These are phyloP conservation scores for Stylophora pistillata DNA, from an alignment of 64 coral and sea anemone genomes.

Conservation along the genomic window DNA sequence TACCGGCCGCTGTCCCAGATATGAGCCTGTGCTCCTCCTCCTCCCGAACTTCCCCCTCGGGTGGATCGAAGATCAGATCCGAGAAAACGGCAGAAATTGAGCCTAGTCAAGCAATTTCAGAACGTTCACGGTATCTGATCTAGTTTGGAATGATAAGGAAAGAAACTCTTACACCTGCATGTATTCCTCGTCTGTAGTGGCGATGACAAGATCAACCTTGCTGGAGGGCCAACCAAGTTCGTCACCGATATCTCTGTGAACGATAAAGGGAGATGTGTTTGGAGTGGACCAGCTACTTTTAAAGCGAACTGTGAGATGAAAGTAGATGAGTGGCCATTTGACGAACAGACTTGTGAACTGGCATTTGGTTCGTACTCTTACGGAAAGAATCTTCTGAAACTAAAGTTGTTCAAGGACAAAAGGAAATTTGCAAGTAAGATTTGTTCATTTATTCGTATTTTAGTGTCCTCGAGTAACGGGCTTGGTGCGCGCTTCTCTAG, in stretches of 20 bases:
- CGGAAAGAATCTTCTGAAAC: conserved; percentile 4
- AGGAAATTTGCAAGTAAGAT: conserved; percentile 30
- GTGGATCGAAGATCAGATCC: no score
- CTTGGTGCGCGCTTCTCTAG: no score
- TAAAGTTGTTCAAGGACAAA: conserved; percentile 27
- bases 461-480: no score
- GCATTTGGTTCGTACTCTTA: conserved; percentile 38
- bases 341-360: conserved; percentile 10
- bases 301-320: conserved; percentile 15
- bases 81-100: no score
- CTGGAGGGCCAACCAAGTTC: conserved; percentile 38
- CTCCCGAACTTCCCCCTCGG: no score
- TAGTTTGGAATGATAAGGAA: no score
- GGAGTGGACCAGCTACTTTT: conserved; percentile 40
- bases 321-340: conserved; percentile 41
- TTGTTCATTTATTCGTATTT: background rate
- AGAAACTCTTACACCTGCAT: background rate
- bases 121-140: no score
- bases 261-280: background rate
- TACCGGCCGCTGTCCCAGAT: no score
- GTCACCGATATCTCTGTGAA: background rate
- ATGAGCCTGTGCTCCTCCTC: no score
- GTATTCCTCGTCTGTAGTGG: background rate
- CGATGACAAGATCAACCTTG: conserved; percentile 14
- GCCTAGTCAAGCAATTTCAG: no score